Evolutionary conservation across 2,888 invertebrate species (phyloP).

Genomic region (Nematopogon swammerdamellus): DNA sequence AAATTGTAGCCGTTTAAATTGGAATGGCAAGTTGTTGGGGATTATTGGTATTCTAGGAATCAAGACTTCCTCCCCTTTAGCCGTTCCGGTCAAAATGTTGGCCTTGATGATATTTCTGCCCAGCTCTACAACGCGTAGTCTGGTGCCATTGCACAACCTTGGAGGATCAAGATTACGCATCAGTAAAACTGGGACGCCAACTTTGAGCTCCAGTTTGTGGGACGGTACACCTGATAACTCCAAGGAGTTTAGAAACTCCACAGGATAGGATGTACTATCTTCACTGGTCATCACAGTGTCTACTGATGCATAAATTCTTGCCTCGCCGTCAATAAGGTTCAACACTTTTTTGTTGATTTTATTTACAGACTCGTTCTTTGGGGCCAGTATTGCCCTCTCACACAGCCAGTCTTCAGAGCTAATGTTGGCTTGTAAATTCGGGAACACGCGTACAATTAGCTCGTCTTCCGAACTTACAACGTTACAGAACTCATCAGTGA

Average conservation of each 20-base stretch:
- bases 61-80: conserved; percentile 15
- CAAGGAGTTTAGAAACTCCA: conserved; percentile 17
- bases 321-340: conserved; percentile 10
- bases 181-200: conserved; percentile 11
- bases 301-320: conserved; percentile 11
- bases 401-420: conserved; percentile 14
- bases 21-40: conserved; percentile 14
- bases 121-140: conserved; percentile 11
- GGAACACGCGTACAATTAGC: conserved; percentile 14
- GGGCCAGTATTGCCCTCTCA: conserved; percentile 15
- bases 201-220: conserved; percentile 11
- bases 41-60: conserved; percentile 17
- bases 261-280: conserved; percentile 12
- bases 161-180: conserved; percentile 14
- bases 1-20: conserved; percentile 1
- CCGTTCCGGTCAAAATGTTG: conserved; percentile 15
- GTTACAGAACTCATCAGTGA: conserved; percentile 12
- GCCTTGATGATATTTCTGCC: conserved; percentile 14
- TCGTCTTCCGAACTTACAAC: conserved; percentile 6
- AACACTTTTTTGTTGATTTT: conserved; percentile 17
- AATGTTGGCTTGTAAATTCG: conserved; percentile 14
- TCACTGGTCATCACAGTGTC: conserved; percentile 10
- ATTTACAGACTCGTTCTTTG: conserved; percentile 16
- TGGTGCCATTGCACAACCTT: conserved; percentile 4
- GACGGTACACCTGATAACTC: conserved; percentile 15